Evolutionary conservation across 2,888 invertebrate genomes (phyloP), one percentile per base, ranked within the genome.

Genomic region (Drosophila buzzatii): DNA sequence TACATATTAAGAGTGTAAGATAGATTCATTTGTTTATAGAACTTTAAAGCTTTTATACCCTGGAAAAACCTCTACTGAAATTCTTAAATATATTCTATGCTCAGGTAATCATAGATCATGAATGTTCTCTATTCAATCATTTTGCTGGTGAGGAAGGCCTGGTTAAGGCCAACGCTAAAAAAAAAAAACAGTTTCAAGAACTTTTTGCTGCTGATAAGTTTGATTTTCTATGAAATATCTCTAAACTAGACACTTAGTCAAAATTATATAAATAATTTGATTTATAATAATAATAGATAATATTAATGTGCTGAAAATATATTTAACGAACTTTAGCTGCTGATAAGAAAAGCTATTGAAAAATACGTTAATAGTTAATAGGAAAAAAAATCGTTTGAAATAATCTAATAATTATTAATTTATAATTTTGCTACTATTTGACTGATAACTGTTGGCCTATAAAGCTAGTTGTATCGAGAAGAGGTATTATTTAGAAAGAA

Each of bases 391-490:
- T 2, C 10, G 3, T 10, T 49, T 1, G 1, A 49, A 23, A 31
- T 31, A 49, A n/a, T 49, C 27, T 31, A 49, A n/a, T 27, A 31
- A 49, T n/a, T 47, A 47, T 47, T 47, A 16, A 47, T 47, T 27
- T 23, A 20, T 45, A 45, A 8, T 45, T 23, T 45, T 14, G 2
- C 10, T 18, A 18, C 42, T 18, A 7, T 23, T 14, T 7, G 3
- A 6, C 44, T 44, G 44, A 42, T 41, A n/a, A 41, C 5, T 42
- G 10, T 3, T 42, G 18, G 18, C 2, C 23, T 23, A 23, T 23
- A 23, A 23, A 23, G 20, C 5, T 3, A 7, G 8, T 8, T 39
- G 14, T 14, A 14, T 14, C 14, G 14, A 6, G 1, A 1, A 37
- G 5, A 37, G 33, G 2, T 9, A 5, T 2, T 33, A 33, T 33